Conservation (phyloP, 2,113 vertebrate genomes). For the Chloropsis hardwickii region DNA sequence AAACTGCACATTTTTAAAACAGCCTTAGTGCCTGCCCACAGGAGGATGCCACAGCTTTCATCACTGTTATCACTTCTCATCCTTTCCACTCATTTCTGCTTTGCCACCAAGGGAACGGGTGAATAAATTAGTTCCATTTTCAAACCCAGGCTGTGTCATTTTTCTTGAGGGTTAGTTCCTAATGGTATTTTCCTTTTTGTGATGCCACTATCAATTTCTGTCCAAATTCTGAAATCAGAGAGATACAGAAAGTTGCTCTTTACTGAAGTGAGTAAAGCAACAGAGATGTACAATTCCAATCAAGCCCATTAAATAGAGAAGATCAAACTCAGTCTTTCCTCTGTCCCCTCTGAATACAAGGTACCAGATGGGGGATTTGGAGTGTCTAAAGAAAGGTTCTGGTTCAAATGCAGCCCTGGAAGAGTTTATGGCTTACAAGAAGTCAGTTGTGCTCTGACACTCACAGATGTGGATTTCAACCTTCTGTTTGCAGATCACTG, state of each 20-base stretch:
- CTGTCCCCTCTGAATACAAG: background rate
- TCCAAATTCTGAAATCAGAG: background rate
- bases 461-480: background rate
- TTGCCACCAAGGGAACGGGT: background rate
- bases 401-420: background rate
- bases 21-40: background rate
- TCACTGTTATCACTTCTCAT: background rate
- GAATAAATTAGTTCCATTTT: conserved; percentile 17
- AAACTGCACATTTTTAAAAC: background rate
- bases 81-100: background rate
- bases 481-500: background rate
- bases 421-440: background rate
- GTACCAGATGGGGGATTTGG: background rate
- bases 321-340: background rate
- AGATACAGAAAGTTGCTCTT: background rate
- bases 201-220: background rate
- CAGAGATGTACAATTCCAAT: background rate
- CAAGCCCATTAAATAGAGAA: background rate
- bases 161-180: background rate
- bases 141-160: background rate
- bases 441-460: background rate
- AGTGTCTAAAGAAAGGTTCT: background rate
- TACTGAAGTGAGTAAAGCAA: background rate
- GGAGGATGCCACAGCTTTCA: background rate
- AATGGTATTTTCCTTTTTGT: background rate